Evolutionary conservation across 2,113 vertebrate species (phyloP), one percentile per base, ranked within the genome.

Genomic region (Oceanites oceanicus): DNA sequence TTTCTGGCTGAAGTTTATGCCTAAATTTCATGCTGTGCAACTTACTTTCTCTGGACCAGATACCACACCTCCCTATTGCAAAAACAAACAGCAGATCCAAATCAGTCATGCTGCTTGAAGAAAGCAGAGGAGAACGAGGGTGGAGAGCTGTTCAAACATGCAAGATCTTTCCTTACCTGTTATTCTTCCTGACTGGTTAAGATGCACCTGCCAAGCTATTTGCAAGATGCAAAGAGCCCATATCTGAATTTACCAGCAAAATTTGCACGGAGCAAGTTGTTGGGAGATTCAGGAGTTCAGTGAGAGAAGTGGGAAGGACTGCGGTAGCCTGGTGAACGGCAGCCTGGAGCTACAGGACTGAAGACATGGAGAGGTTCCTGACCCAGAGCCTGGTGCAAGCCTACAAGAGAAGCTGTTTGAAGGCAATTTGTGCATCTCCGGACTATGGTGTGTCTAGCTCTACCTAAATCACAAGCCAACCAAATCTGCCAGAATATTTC

Each of bases 191-290:
- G 86, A 63, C 23, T 77, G 18, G 38, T 62, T 63, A 65, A 86
- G 75, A 80, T 32, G 42, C 25, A 86, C 55, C 52, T 80, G 47
- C 15, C 68, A 67, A 67, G 21, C n/a, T 87, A 80, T 62, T 3
- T 74, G 6, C 47, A 67, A 86, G 59, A 83, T 21, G 8, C 42
- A 67, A 90, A 59, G 66, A 82, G 36, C 29, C 47, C 32, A 6
- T 23, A 44, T 72, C 25, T 56, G 86, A 34, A 55, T 58, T 85
- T 40, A 82, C 9, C 58, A 84, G 47, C 68, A 88, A 65, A 56
- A 78, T 14, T 7, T 34, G 38, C 62, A 50, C 0, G 0, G 15
- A 52, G 10, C 18, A 17, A 65, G 8, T 26, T 82, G 10, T 34
- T 63, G 44, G 36, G 61, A 89, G 29, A 55, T 21, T 81, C 13